Evolutionary conservation across 2,797 vertebrate species (phyloP), one percentile per base, ranked within the genome.

Genomic region (Phoeniculus purpureus): DNA sequence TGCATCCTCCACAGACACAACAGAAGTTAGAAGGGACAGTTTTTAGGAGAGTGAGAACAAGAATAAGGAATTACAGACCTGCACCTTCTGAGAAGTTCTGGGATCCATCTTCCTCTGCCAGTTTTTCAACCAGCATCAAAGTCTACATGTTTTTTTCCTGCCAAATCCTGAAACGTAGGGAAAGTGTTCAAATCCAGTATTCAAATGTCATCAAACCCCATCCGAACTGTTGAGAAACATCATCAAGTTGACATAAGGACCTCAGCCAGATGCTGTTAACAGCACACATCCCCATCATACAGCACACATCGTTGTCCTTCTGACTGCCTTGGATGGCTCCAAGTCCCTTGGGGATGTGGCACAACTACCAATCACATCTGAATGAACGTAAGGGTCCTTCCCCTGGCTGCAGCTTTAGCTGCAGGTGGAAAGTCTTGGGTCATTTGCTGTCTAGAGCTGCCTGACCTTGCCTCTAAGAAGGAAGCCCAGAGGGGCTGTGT

Each of bases 201-300:
- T 70, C 31, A 84, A 75, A 84, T 26, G 2, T 54, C 4, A 12
- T 43, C 29, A 47, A 72, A 65, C 7, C 27, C 32, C 43, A 73
- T 47, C 31, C 56, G 76, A 90, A 79, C 9, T 70, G 37, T 37
- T 37, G 62, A 90, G 55, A 85, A 87, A 58, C 0, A 0, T 56
- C 52, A 73, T 58, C 61, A 81, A 83, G 64, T 43, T 59, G 55
- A 72, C 13, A 43, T 9, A 59, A 64, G 13, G 10, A 76, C 31
- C n/a, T 76, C 88, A 74, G 26, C 48, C 48, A 82, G 21, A 47
- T 1, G 6, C 40, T 15, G 15, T 52, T 73, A 73, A 73, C 0
- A 0, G 21, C n/a, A 68, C 17, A 59, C 1, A 7, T 5, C 70
- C n/a, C n/a, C n/a, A 74, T 47, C 5, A 55, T 12, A 27, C 45